phyloP scores from a whole-genome alignment of 2,797 vertebrate species.

The Phrynocephalus vlangalii region DNA sequence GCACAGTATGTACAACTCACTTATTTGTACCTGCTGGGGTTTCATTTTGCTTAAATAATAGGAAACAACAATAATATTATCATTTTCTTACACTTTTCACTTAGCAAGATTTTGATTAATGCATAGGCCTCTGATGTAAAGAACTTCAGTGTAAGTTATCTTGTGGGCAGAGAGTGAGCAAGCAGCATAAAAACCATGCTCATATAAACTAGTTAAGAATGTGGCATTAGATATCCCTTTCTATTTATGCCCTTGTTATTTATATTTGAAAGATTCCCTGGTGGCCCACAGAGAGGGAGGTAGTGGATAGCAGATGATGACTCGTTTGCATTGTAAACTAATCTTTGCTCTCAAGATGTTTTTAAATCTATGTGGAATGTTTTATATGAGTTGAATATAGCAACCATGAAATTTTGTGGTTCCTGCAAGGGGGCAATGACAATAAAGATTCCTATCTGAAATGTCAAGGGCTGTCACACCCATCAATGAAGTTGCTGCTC shows the following conservation, averaged over 20 bases:
- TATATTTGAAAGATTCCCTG: slow-evolving; percentile 26
- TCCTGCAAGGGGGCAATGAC: too few relatives aligned
- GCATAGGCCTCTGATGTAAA: neutral
- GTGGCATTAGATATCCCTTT: neutral
- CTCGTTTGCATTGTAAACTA: slow-evolving; percentile 45
- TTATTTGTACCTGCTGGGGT: too few relatives aligned
- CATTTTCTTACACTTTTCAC: neutral
- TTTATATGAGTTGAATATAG: too few relatives aligned
- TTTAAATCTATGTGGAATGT: too few relatives aligned
- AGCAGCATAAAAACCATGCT: neutral
- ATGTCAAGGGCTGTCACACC: slow-evolving; percentile 1
- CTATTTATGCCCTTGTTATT: slow-evolving; percentile 37
- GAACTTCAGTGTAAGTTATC: neutral
- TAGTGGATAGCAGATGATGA: slow-evolving; percentile 1
- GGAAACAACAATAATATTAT: neutral
- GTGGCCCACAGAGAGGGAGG: neutral
- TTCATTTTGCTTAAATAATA: too few relatives aligned
- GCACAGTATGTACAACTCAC: too few relatives aligned
- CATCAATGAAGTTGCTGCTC: slow-evolving; percentile 1
- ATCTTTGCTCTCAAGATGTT: slow-evolving; percentile 38
- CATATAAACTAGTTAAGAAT: neutral
- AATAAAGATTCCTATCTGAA: too few relatives aligned
- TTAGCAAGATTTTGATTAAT: neutral
- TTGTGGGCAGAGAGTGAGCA: neutral
- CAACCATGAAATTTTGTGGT: too few relatives aligned